These are phyloP conservation scores for Zele albiditarsus DNA, from an alignment of 2,888 invertebrate genomes.

Conservation along the genomic window DNA sequence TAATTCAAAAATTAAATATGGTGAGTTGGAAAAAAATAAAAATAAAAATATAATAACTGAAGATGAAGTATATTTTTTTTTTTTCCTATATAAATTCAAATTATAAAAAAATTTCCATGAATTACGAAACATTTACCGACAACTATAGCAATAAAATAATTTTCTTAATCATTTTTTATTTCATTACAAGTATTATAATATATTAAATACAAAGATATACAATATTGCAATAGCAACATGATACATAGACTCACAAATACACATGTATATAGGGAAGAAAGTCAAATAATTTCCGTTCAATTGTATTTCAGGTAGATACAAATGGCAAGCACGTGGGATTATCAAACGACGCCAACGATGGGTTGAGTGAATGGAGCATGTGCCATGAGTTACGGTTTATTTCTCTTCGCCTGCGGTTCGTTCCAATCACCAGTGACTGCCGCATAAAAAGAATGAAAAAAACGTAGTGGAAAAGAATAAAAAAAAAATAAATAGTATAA, in stretches of 20 bases:
- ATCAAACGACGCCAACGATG: constrained; percentile 37
- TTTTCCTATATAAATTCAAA: too few species aligned
- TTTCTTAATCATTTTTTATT: not conserved
- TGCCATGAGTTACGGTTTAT: constrained; percentile 43
- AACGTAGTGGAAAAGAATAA: constrained; percentile 46
- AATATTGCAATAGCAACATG: constrained; percentile 1
- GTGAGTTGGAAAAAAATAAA: too few species aligned
- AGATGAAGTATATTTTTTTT: too few species aligned
- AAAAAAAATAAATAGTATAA: constrained; percentile 38
- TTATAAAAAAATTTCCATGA: too few species aligned
- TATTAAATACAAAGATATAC: not conserved
- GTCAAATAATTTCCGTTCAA: constrained; percentile 36
- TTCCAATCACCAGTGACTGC: constrained; percentile 48
- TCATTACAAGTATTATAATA: not conserved
- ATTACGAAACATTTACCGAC: too few species aligned
- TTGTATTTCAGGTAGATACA: constrained; percentile 32
- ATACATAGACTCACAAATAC: not conserved
- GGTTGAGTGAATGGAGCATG: constrained; percentile 31
- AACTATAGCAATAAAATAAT: not conserved
- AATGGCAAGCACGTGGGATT: constrained; percentile 39
- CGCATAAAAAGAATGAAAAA: constrained; percentile 34
- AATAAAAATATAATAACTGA: too few species aligned
- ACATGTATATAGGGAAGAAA: constrained; percentile 15
- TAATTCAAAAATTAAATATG: too few species aligned
- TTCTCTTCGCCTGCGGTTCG: constrained; percentile 41